Conservation (phyloP, 2,797 vertebrate species). For the Lutjanus argentimaculatus region DNA sequence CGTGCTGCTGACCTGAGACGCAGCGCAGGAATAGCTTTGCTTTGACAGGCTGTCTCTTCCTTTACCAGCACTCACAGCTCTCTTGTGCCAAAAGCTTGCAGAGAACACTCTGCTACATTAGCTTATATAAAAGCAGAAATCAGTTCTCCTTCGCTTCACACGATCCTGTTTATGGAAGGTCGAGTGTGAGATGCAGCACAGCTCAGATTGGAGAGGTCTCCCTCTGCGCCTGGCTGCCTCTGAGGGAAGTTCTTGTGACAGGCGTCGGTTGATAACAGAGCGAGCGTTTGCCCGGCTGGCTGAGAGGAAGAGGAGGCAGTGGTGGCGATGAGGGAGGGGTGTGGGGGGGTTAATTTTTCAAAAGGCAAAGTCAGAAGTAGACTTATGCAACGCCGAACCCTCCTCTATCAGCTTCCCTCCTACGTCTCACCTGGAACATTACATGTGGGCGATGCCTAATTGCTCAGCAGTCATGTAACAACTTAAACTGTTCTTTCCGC, state of each 20-base stretch:
- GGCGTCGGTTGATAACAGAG: constrained; percentile 25
- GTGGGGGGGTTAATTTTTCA: constrained; percentile 22
- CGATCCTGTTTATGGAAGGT: not conserved
- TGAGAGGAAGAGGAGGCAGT: constrained; percentile 11
- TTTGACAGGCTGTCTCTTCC: constrained; percentile 38
- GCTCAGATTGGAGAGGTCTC: constrained; percentile 39
- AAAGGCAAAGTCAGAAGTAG: constrained; percentile 24
- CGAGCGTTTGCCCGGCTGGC: not conserved
- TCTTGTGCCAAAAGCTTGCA: not conserved
- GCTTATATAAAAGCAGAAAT: constrained; percentile 44
- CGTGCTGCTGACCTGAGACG: constrained; percentile 4
- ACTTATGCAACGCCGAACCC: constrained; percentile 48
- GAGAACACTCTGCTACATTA: constrained; percentile 44
- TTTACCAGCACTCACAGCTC: not conserved
- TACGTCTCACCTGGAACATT: constrained; percentile 63
- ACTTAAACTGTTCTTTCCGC: constrained; percentile 35
- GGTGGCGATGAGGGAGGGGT: not conserved
- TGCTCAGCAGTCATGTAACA: constrained; percentile 44
- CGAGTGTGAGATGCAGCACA: constrained; percentile 16
- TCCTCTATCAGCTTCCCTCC: constrained; percentile 38
- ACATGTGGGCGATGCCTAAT: constrained; percentile 60
- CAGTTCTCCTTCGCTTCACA: constrained; percentile 15
- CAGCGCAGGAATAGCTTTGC: constrained; percentile 17
- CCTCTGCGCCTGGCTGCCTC: constrained; percentile 43
- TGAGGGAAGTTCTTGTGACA: constrained; percentile 39